Conservation (phyloP, 1,140 invertebrate species). For the Pissodes strobi region DNA sequence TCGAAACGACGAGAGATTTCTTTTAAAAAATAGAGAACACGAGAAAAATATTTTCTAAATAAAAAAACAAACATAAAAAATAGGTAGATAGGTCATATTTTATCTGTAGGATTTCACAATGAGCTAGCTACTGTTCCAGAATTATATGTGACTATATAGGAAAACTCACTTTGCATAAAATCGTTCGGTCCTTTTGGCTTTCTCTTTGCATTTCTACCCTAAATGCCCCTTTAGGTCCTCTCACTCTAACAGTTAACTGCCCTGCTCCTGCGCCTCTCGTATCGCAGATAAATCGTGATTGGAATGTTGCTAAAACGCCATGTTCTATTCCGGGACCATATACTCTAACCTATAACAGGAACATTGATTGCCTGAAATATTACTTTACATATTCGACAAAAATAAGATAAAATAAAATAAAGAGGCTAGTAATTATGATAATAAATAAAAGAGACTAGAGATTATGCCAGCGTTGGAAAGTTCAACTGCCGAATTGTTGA, state of each 20-base stretch:
- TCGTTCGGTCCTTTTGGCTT: constrained; percentile 96
- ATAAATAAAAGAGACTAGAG: no score
- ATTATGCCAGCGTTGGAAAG: no score
- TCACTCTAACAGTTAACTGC: constrained; percentile 92
- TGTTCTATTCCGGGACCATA: constrained; percentile 96
- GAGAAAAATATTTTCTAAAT: neutral
- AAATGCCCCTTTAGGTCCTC: constrained; percentile 98
- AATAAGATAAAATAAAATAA: no score
- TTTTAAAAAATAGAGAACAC: no score
- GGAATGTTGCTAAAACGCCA: constrained; percentile 93
- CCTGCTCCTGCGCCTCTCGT: constrained; percentile 96
- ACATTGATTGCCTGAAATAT: no score
- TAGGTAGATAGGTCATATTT: no score
- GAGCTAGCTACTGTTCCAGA: neutral
- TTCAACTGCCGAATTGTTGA: no score
- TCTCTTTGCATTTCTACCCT: constrained; percentile 99
- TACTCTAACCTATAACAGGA: constrained; percentile 82
- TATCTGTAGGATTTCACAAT: no score
- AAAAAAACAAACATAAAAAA: neutral
- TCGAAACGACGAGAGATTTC: no score
- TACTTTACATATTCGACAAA: no score
- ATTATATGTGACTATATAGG: no score
- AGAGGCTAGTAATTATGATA: no score
- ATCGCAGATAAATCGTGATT: constrained; percentile 96
- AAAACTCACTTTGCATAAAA: constrained; percentile 82